These are phyloP conservation scores for Proisotoma minuta DNA, from an alignment of 2,888 invertebrate species.

Conservation along the genomic window DNA sequence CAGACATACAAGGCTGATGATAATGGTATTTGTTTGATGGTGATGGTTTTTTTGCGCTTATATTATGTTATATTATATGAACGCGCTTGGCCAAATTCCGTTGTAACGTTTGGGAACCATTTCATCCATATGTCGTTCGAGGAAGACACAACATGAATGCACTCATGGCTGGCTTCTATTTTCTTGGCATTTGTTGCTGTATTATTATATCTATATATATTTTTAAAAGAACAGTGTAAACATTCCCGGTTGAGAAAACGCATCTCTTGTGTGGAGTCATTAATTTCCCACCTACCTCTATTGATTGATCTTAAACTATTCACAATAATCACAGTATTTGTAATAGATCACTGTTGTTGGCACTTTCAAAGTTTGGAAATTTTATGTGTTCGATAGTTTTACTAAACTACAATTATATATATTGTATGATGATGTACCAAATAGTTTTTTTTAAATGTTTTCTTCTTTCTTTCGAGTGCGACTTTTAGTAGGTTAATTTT, in stretches of 20 bases:
- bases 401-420: neutral
- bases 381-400: conserved; percentile 13
- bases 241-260: conserved; percentile 14
- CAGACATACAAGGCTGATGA: too few relatives aligned
- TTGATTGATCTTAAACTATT: neutral
- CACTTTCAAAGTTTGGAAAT: conserved; percentile 5
- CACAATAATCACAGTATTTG: conserved; percentile 6
- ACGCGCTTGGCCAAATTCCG: too few relatives aligned
- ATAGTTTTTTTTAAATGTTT: neutral
- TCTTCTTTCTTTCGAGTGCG: conserved; percentile 7
- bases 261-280: neutral
- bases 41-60: too few relatives aligned
- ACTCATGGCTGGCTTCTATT: conserved; percentile 43
- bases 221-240: conserved; percentile 9
- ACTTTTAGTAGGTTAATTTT: conserved; percentile 3
- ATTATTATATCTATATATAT: too few relatives aligned
- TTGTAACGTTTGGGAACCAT: neutral
- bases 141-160: conserved; percentile 46
- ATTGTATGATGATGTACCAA: conserved; percentile 5
- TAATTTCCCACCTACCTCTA: conserved; percentile 4
- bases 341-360: conserved; percentile 1
- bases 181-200: neutral
- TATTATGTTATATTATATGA: too few relatives aligned
- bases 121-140: conserved; percentile 16
- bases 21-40: too few relatives aligned